Evolutionary conservation across 2,888 invertebrate genomes (phyloP).

Genomic region (Stenodema calcarata): DNA sequence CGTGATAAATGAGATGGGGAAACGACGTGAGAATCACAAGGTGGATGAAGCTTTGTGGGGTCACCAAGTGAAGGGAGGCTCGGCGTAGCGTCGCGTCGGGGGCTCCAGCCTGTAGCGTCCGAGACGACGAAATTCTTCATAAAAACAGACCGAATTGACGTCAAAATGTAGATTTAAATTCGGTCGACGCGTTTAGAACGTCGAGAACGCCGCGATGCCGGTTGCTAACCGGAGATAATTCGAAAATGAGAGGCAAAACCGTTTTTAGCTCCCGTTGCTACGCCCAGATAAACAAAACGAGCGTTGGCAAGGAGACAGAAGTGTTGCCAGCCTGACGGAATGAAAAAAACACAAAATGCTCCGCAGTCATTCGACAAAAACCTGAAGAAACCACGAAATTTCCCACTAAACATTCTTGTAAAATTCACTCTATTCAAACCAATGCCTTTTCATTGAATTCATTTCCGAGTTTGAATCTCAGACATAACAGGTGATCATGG

Average conservation of each 20-base stretch:
- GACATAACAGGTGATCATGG: too few relatives aligned
- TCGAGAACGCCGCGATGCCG: not conserved
- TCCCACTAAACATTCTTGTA: too few relatives aligned
- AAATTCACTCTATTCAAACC: too few relatives aligned
- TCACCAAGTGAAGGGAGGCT: not conserved
- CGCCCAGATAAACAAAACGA: not conserved
- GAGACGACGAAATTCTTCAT: not conserved
- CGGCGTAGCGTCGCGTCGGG: not conserved
- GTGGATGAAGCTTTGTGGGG: not conserved
- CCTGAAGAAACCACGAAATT: too few relatives aligned
- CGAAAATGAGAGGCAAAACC: conserved; percentile 3
- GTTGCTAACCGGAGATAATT: not conserved
- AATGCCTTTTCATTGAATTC: too few relatives aligned
- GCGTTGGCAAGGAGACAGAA: not conserved
- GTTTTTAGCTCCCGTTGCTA: not conserved
- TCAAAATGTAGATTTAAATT: not conserved
- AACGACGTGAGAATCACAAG: not conserved
- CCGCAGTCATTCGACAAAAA: too few relatives aligned
- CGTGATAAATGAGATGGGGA: not conserved
- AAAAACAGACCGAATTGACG: not conserved
- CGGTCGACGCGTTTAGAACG: not conserved
- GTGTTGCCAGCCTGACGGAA: too few relatives aligned
- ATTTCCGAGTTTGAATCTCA: too few relatives aligned
- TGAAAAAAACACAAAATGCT: too few relatives aligned
- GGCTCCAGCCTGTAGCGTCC: not conserved